Conservation (phyloP, 2,888 invertebrate species). For the Nomada lathburiana region DNA sequence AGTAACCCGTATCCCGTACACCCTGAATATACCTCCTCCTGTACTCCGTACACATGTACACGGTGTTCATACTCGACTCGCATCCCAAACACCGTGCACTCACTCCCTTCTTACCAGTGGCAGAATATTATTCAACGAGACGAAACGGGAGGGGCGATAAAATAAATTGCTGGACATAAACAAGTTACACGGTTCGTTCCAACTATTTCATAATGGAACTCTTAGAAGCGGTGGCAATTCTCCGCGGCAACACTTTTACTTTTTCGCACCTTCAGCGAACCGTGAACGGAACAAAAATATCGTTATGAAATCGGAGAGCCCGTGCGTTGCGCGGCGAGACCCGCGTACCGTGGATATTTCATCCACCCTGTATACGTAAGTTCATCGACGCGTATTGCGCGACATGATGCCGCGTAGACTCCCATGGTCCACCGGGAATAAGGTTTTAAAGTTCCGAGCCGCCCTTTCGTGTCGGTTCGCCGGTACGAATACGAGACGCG, state of each 20-base stretch:
- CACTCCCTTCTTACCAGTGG: neutral
- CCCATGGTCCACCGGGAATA: constrained; percentile 70
- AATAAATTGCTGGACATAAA: constrained; percentile 7
- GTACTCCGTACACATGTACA: constrained; percentile 52
- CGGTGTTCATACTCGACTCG: constrained; percentile 53
- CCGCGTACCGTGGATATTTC: neutral
- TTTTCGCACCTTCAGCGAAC: constrained; percentile 38
- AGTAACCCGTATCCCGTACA: constrained; percentile 78
- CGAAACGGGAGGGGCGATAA: neutral
- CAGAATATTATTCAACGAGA: neutral
- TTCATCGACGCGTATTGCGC: constrained; percentile 56
- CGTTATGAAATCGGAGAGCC: constrained; percentile 23
- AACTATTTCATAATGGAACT: constrained; percentile 31
- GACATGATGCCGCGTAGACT: constrained; percentile 51
- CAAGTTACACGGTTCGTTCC: constrained; percentile 38
- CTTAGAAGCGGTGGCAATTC: constrained; percentile 32
- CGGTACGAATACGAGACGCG: neutral
- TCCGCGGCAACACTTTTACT: constrained; percentile 23
- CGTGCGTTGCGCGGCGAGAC: constrained; percentile 6
- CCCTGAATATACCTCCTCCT: constrained; percentile 57
- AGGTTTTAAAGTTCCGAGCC: constrained; percentile 72
- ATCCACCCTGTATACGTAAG: constrained; percentile 61
- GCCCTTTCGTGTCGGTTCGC: constrained; percentile 17
- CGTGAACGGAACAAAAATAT: constrained; percentile 47
- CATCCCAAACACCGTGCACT: neutral